Conservation (phyloP, 2,113 vertebrate genomes). For the Catharus fuscescens region DNA sequence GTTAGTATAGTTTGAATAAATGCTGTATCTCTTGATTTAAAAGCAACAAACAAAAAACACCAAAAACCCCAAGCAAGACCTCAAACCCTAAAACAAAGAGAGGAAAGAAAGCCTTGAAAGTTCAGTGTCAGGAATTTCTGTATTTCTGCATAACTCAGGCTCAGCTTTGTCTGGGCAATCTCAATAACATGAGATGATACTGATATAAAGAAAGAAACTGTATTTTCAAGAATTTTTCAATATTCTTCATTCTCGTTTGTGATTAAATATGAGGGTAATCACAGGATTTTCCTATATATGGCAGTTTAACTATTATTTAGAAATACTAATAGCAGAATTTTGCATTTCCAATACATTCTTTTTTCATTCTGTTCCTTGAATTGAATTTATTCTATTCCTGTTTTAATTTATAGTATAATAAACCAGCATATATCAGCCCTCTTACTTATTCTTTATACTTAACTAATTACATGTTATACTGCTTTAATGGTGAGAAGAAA, state of each 20-base stretch:
- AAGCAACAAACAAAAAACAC: background rate
- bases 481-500: background rate
- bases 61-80: background rate
- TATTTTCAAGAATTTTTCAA: background rate
- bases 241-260: background rate
- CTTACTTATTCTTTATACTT: background rate
- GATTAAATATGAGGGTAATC: background rate
- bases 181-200: rapidly evolving
- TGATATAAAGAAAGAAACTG: background rate
- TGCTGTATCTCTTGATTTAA: background rate
- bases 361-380: background rate
- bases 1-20: background rate
- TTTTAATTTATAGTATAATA: background rate
- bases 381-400: too few species aligned
- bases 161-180: background rate
- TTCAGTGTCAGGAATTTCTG: background rate
- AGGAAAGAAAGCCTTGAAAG: background rate
- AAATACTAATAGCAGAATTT: background rate
- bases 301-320: background rate
- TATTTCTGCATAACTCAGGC: background rate
- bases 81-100: background rate
- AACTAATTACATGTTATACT: background rate
- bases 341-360: background rate
- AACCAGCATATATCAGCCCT: background rate
- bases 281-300: background rate